phyloP scores from a whole-genome alignment of 2,888 invertebrate species.

The Drosophila diplacantha region DNA sequence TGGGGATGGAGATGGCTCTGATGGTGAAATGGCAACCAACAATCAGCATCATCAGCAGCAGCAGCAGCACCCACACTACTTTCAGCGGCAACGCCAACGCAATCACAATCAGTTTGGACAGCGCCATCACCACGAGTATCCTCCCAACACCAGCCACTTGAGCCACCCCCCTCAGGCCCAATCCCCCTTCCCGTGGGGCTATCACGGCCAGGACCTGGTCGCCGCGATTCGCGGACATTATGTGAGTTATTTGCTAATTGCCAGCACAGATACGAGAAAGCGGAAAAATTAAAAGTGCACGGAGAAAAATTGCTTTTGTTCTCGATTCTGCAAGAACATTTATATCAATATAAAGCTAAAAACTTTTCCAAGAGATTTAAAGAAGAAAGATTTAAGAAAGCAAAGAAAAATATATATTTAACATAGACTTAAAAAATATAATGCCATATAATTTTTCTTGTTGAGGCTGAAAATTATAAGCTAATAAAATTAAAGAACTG shows the following conservation, averaged over 20 bases:
- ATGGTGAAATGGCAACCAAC: slow-evolving; percentile 11
- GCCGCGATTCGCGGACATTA: slow-evolving; percentile 35
- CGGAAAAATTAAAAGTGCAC: slow-evolving; percentile 15
- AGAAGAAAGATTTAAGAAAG: no score
- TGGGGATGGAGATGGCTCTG: not conserved
- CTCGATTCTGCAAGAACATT: no score
- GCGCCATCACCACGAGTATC: slow-evolving; percentile 6
- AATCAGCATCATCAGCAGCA: slow-evolving; percentile 23
- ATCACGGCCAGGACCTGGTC: slow-evolving; percentile 36
- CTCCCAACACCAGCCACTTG: slow-evolving; percentile 6
- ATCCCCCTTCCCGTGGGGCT: slow-evolving; percentile 13
- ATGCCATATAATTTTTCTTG: no score
- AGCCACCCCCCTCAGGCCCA: not conserved
- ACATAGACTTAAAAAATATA: no score
- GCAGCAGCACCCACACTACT: slow-evolving; percentile 10
- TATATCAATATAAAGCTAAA: no score
- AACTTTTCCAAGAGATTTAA: no score
- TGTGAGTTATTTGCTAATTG: slow-evolving; percentile 55
- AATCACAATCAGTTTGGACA: slow-evolving; percentile 48
- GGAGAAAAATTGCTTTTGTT: not conserved
- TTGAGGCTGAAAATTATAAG: no score
- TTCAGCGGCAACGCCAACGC: slow-evolving; percentile 17
- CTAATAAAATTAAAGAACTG: no score
- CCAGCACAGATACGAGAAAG: slow-evolving; percentile 26
- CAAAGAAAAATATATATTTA: no score